Evolutionary conservation across 1,140 invertebrate genomes (phyloP).

Genomic region (Thaumetopoea pityocampa): DNA sequence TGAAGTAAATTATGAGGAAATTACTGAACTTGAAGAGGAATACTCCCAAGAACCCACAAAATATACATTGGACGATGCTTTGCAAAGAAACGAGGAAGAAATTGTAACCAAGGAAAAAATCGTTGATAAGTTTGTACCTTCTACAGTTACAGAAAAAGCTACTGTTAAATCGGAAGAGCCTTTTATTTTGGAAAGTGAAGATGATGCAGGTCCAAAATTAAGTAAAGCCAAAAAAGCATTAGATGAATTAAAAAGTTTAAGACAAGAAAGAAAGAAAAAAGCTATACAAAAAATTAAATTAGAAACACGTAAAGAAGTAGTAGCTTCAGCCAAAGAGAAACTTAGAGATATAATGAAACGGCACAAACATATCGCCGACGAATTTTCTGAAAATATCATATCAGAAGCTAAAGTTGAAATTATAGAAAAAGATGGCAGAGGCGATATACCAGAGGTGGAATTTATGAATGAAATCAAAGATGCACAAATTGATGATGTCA

Average conservation of each 20-base stretch:
- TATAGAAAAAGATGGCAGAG: conserved; percentile 39
- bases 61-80: no score
- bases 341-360: conserved; percentile 71
- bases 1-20: conserved; percentile 17
- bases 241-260: conserved; percentile 42
- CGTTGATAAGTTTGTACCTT: no score
- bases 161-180: conserved; percentile 8
- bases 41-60: no score
- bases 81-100: no score
- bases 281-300: conserved; percentile 64
- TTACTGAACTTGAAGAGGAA: conserved; percentile 7
- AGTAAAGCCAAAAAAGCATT: conserved; percentile 41
- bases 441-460: conserved; percentile 51
- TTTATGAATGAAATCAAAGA: conserved; percentile 15
- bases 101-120: no score
- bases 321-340: conserved; percentile 71
- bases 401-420: conserved; percentile 24
- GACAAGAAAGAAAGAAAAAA: conserved; percentile 56
- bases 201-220: conserved; percentile 16
- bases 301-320: conserved; percentile 64
- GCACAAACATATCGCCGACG: conserved; percentile 63
- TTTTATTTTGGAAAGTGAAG: conserved; percentile 16
- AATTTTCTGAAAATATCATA: conserved; percentile 49
- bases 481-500: conserved; percentile 4
- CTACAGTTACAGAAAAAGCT: conserved; percentile 5